Percentiles rank a stretch among this genome's conserved stretches.
These are phyloP conservation scores for Gambelia wislizenii DNA, from an alignment of 2,797 vertebrate genomes.

Conservation along the genomic window DNA sequence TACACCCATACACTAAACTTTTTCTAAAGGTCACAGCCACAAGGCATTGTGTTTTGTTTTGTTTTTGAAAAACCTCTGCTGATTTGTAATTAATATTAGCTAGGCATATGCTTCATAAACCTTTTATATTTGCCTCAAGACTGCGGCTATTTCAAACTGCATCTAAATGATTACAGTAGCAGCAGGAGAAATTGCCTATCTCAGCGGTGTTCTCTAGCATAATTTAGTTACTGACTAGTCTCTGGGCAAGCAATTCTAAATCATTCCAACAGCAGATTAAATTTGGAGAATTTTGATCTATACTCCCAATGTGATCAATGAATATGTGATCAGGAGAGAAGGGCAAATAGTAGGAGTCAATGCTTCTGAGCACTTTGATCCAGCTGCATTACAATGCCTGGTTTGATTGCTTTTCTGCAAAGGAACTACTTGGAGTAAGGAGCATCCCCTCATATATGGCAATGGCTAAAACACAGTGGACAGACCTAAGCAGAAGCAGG, in stretches of 20 bases:
- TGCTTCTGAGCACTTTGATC: not conserved
- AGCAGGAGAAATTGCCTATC: constrained; percentile 38
- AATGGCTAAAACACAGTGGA: not conserved
- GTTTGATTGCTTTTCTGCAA: not conserved
- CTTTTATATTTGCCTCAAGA: not conserved
- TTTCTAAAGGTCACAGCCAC: constrained; percentile 7
- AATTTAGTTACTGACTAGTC: not conserved
- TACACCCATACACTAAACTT: not conserved
- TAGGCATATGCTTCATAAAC: constrained; percentile 6
- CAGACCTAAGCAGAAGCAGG: not conserved
- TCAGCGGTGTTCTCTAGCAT: not conserved
- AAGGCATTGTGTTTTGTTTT: not conserved
- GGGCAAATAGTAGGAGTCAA: not conserved
- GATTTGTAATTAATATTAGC: constrained; percentile 13
- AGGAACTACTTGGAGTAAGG: not conserved
- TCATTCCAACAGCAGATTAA: constrained; percentile 13
- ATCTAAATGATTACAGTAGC: constrained; percentile 9
- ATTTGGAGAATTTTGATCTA: not conserved
- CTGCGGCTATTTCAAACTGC: constrained; percentile 1
- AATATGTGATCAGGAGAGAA: constrained; percentile 11
- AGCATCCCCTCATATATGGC: not conserved
- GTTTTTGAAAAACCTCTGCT: not conserved
- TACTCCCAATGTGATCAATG: not conserved
- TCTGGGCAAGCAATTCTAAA: constrained; percentile 2
- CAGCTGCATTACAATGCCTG: not conserved